Conservation (phyloP, 2,113 vertebrate genomes). For the Ptychochromis oligacanthus region DNA sequence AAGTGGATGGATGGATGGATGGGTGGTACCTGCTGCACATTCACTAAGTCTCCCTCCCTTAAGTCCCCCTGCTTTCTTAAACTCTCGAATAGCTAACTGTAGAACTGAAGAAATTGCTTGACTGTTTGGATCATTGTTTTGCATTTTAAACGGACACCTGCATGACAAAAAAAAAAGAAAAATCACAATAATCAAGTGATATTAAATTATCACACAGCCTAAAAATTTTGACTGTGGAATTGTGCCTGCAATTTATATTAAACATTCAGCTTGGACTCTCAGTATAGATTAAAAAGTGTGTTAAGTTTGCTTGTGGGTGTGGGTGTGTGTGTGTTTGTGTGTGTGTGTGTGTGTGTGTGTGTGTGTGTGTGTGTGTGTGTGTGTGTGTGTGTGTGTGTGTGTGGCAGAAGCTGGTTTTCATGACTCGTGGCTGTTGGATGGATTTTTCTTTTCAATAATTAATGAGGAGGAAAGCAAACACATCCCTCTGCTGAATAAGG, state of each 20-base stretch:
- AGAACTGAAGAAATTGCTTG: not conserved
- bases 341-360: not conserved
- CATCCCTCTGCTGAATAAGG: constrained; percentile 8
- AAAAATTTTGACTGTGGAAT: not conserved
- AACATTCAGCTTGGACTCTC: accelerated
- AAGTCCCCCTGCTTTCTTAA: not conserved
- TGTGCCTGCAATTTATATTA: not conserved
- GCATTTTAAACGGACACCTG: not conserved
- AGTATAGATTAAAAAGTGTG: not conserved
- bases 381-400: not conserved
- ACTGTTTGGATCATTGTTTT: not conserved
- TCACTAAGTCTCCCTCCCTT: no score
- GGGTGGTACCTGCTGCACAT: not conserved
- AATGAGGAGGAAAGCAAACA: constrained; percentile 34
- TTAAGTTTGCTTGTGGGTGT: not conserved
- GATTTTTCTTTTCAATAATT: constrained; percentile 60
- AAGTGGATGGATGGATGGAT: not conserved
- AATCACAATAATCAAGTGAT: not conserved
- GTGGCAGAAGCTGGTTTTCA: constrained; percentile 8
- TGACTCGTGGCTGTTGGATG: constrained; percentile 16
- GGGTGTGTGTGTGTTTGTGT: no score
- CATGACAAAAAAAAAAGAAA: no score
- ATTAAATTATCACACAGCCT: not conserved
- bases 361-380: not conserved
- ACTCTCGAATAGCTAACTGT: not conserved